phyloP scores from a whole-genome alignment of 2,797 vertebrate genomes.

The Tinamus major region DNA sequence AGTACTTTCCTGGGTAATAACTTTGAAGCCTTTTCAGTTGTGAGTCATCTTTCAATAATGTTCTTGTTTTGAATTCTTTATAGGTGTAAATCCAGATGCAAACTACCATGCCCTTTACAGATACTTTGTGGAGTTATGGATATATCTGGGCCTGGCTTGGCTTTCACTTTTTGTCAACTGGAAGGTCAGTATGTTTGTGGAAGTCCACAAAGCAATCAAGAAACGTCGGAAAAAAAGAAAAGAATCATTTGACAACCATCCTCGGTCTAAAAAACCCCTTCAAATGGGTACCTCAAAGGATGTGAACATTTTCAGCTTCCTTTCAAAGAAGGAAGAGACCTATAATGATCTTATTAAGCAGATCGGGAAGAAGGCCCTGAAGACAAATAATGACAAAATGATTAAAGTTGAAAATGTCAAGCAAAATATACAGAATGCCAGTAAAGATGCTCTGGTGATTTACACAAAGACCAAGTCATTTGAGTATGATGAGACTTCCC shows the following conservation, averaged over 20 bases:
- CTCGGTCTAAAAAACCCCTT: constrained; percentile 84
- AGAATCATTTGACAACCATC: constrained; percentile 89
- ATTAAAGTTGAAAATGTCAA: constrained; percentile 84
- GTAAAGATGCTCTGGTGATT: constrained; percentile 87
- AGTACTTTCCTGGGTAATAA: not conserved
- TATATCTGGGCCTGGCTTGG: constrained; percentile 97
- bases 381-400: constrained; percentile 83
- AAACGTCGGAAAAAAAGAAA: constrained; percentile 93
- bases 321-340: constrained; percentile 94
- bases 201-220: constrained; percentile 98
- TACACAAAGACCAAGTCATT: constrained; percentile 90
- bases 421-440: constrained; percentile 80
- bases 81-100: constrained; percentile 93
- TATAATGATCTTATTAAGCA: constrained; percentile 98
- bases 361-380: constrained; percentile 88
- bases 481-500: constrained; percentile 82
- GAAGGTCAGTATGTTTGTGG: constrained; percentile 99
- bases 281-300: constrained; percentile 86
- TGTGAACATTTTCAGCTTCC: constrained; percentile 94
- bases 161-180: constrained; percentile 98
- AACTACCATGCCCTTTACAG: constrained; percentile 94
- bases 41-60: not conserved
- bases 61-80: constrained; percentile 24
- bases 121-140: constrained; percentile 99
- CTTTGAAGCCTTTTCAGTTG: not conserved